Conservation (phyloP, 2,888 invertebrate genomes). For the Fragum whitleyi region DNA sequence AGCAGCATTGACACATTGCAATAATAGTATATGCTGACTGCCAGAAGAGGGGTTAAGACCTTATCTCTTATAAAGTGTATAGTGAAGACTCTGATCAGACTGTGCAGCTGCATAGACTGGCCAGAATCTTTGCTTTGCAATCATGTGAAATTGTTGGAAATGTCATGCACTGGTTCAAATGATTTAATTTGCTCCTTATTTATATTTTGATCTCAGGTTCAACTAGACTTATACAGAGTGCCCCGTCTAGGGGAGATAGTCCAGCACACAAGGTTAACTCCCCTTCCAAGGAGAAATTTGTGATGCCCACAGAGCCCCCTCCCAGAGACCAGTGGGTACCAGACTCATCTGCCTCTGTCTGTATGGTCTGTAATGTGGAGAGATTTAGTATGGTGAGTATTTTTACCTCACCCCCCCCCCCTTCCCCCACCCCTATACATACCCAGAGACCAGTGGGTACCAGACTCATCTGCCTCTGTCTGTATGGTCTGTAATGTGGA, state of each 20-base stretch:
- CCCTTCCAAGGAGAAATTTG: slow-evolving; percentile 86
- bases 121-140: too few relatives aligned
- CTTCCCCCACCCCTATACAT: too few relatives aligned
- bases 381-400: slow-evolving; percentile 85
- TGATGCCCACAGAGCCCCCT: slow-evolving; percentile 92
- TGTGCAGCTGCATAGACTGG: too few relatives aligned
- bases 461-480: slow-evolving; percentile 89
- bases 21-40: too few relatives aligned
- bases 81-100: too few relatives aligned
- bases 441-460: slow-evolving; percentile 92
- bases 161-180: too few relatives aligned
- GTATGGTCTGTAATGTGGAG: slow-evolving; percentile 88
- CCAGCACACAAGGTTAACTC: slow-evolving; percentile 19
- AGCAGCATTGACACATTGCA: too few relatives aligned
- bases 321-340: slow-evolving; percentile 92
- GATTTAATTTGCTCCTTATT: too few relatives aligned
- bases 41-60: too few relatives aligned
- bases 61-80: too few relatives aligned
- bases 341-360: slow-evolving; percentile 89
- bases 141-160: too few relatives aligned
- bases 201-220: not conserved
- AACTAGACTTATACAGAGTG: slow-evolving; percentile 43
- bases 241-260: slow-evolving; percentile 43
- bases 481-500: slow-evolving; percentile 89
- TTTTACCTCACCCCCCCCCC: too few relatives aligned